Base-by-base conservation (phyloP, 2,888 invertebrate genomes). In the Griposia aprilina region DNA sequence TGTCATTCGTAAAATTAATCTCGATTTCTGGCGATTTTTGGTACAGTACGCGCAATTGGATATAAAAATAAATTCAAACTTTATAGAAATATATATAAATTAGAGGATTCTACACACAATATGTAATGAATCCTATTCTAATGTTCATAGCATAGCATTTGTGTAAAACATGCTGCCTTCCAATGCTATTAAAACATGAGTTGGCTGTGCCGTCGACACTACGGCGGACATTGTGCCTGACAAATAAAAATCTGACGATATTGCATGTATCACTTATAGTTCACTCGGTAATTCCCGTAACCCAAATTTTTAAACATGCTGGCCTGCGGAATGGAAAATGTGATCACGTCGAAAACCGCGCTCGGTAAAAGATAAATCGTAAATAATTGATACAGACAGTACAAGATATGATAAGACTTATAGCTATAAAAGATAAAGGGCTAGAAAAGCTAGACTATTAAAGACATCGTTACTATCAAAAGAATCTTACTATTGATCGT, bases 361-460 rank as follows among this genome's bases (percentile, higher is more conserved):
- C 23, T 30, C 23, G 55, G n/a, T 17, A 78, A 45, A 30, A 52
- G 36, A 36, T 55, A 36, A 30, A 60, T 52, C 23, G 13, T 36
- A 26, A 30, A 62, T 50, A 17, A 69, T 62, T 13, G 48, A 30
- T 74, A 74, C 66, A 50, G 26, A 78, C 63, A 84, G 68, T 84
- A 80, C 80, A 84, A 84, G 62, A 62, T 65, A 80, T 79, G 30
- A 83, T 69, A 65, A 80, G 84, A 84, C 81, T 73, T 71, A 71
- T 74, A 66, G 15, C 48, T 65, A 41, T 73, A 59, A 65, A 36
- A 52, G 8, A 52, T 36, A 45, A 63, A 65, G 48, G 13, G 8
- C 45, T 84, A 82, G 67, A 52, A 41, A 59, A 26, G 26, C 50
- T 79, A 79, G 72, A 60, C 5, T 30, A 41, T 41, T 41, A 20